Base-by-base conservation (phyloP, 1,140 invertebrate species). In the Meloidogyne chitwoodi region DNA sequence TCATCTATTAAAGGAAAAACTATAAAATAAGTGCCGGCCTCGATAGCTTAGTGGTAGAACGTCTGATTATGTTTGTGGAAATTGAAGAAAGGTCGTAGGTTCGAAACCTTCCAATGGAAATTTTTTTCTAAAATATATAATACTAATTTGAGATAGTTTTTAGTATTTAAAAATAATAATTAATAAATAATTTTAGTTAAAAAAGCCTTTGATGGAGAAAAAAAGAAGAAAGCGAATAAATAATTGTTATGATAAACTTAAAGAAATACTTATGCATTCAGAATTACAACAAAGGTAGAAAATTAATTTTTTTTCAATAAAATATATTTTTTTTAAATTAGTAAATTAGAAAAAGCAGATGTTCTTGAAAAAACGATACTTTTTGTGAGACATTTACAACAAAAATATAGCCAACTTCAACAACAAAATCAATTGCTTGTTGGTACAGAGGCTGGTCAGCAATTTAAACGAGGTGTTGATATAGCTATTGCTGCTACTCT, bases 131-230 rank as follows among this genome's bases (percentile, higher is more conserved):
- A n/a, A n/a, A n/a, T n/a, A n/a, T n/a, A n/a, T n/a, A n/a, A n/a
- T n/a, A n/a, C n/a, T n/a, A n/a, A n/a, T n/a, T n/a, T n/a, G n/a
- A n/a, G n/a, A n/a, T n/a, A n/a, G n/a, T n/a, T n/a, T n/a, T n/a
- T n/a, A n/a, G n/a, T n/a, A n/a, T n/a, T n/a, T n/a, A n/a, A n/a
- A n/a, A n/a, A n/a, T n/a, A n/a, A n/a, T n/a, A n/a, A n/a, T n/a
- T n/a, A n/a, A n/a, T n/a, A n/a, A n/a, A 19, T 14, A n/a, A n/a
- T 75, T 81, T 63, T 65, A 80, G 79, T 24, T 56, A 68, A 80
- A 80, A 62, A 81, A 81, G 65, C 80, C 80, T 16, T 12, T 81
- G 69, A 81, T 81, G 80, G 80, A 81, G 48, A 81, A 74, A 66
- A 68, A 74, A 12, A 38, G 80, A 38, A n/a, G 80, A 24, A 63